Evolutionary conservation across 2,888 invertebrate species (phyloP), one percentile per base, ranked within the genome.

Genomic region (Plagiodera versicolora): DNA sequence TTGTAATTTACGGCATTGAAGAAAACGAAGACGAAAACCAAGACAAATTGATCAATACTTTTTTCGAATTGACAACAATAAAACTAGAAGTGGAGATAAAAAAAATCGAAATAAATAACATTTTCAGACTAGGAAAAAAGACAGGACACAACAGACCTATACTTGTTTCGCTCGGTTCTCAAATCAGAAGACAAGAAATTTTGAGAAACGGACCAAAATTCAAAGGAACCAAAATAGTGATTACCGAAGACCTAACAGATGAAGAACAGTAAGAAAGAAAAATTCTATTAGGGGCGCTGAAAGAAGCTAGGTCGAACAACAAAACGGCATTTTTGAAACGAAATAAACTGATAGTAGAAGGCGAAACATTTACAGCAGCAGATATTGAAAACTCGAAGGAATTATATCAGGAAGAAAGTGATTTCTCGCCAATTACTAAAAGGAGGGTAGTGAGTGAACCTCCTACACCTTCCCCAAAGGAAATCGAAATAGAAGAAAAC

Each of bases 81-180:
- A 50, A 50, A 30, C 11, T 51, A 19, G 51, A 51, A 35, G 16
- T 32, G 35, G 18, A 51, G 19, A 32, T 17, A 51, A 1, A n/a
- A 49, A 4, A 49, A n/a, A 14, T n/a, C 18, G 49, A 28, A 49
- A 49, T 49, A 11, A 24, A 28, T 28, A 49, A 49, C 28, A 49
- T 49, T 24, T 49, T 49, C n/a, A 49, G 49, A 49, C 20, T 28
- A 49, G 49, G 28, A 49, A 49, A 49, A 28, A 49, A 49, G 20
- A 48, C 20, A 48, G 20, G 48, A 20, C 20, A 48, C 10, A 48
- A 48, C 14, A 48, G 48, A 48, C 19, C 20, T 48, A 20, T 48
- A 48, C 48, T 20, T 48, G 48, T 48, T 14, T 20, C 48, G 20
- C 48, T 48, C 48, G 48, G 19, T 48, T 48, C 20, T 48, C 48